Evolutionary conservation across 2,888 invertebrate species (phyloP), one percentile per base, ranked within the genome.

Genomic region (Cotesia congregata): DNA sequence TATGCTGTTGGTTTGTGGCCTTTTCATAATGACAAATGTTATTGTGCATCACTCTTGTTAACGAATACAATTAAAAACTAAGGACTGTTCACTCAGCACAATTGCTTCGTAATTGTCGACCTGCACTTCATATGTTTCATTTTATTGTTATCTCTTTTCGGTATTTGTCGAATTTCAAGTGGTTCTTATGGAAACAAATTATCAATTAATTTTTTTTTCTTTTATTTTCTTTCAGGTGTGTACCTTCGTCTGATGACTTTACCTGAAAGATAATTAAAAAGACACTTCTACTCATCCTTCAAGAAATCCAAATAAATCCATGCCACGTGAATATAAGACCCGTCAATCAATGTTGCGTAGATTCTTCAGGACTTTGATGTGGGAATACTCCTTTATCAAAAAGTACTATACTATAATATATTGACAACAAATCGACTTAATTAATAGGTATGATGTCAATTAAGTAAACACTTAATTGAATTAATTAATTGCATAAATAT

Each of bases 21-120:
- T 68, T 71, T 73, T 71, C 75, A 79, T 81, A 81, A 82, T 82
- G 82, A 81, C 77, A 80, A 78, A 80, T 81, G 80, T 80, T 80
- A 81, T 77, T 78, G 79, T 80, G 77, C 81, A 79, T 80, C 79
- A 80, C 80, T 82, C 79, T 74, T 80, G 77, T 80, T 82, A 82
- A 82, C 82, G 82, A 82, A 82, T 75, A 82, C 82, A 82, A 82
- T 82, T 81, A 82, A 82, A 82, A 82, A 82, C 79, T 78, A 79
- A 82, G 81, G 78, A 76, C 79, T 81, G 79, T 82, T 79, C 82
- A 81, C 82, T 82, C 78, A 68, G 79, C 72, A 78, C 78, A 82
- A 82, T 82, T 82, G 79, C 80, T 82, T 80, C 74, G 73, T 76
- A 77, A 80, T 78, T 79, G 80, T 81, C 79, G 78, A 40, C 76